Evolutionary conservation across 2,888 invertebrate species (phyloP), one percentile per base, ranked within the genome.

Genomic region (Chymomyza caudatula): DNA sequence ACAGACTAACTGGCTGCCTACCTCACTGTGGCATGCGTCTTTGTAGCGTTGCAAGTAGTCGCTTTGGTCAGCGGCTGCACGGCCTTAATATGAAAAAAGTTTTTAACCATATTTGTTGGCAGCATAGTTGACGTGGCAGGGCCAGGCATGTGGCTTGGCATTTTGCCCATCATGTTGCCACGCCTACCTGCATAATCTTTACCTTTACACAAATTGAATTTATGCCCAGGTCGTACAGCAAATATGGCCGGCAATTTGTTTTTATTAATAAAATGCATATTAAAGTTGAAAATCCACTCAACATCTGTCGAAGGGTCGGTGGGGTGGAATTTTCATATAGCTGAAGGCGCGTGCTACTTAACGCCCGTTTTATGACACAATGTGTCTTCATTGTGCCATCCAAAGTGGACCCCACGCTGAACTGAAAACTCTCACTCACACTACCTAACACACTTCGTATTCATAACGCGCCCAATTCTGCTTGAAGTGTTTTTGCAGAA

Each of bases 41-140:
- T 37, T 37, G 29, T 37, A 37, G 3, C 11, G 29, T 11, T 37
- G 11, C 29, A 37, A 13, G 17, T n/a, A 19, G 55, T 4, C 25
- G 4, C 47, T 37, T 19, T 51, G 25, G 44, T 19, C 63, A 43
- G n/a, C 51, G 53, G 49, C 20, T 47, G 55, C 61, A 71, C 51
- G 77, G 74, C 68, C 77, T 74, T 69, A 74, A 76, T 69, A 77
- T 77, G 77, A 66, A 72, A 71, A 74, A 76, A 77, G 65, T 76
- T 76, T 67, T 37, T 73, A 49, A 58, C 66, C 76, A 74, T 76
- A 67, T 76, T 72, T 76, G 76, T 72, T 77, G 73, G 62, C 11
- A 75, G 76, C 76, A 76, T 75, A 73, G 74, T 76, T 75, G 74
- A 73, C 71, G 74, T 76, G 70, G 69, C 37, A 53, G 37, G 58